Evolutionary conservation across 2,888 invertebrate genomes (phyloP).

Genomic region (Troides helena): DNA sequence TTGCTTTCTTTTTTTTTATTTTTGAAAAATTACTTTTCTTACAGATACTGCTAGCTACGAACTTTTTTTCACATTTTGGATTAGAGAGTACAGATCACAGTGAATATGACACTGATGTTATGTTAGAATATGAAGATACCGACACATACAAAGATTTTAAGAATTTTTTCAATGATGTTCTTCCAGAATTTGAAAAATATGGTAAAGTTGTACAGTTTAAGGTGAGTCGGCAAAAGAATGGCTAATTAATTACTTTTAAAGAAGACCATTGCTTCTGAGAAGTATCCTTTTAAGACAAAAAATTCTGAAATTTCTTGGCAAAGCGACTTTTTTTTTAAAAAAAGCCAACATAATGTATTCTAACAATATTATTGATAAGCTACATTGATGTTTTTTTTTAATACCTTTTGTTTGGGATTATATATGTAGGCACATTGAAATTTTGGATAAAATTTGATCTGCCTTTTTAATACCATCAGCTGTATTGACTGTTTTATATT

Average conservation of each 20-base stretch:
- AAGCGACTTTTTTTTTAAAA: too few species aligned
- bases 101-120: slow-evolving; percentile 90
- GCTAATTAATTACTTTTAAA: background rate
- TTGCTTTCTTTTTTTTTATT: too few species aligned
- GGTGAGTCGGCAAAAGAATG: slow-evolving; percentile 62
- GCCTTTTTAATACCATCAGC: too few species aligned
- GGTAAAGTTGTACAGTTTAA: slow-evolving; percentile 84
- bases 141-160: slow-evolving; percentile 90
- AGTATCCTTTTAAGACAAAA: slow-evolving; percentile 47
- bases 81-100: slow-evolving; percentile 85
- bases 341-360: too few species aligned
- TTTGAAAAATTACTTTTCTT: slow-evolving; percentile 34
- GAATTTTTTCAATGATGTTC: slow-evolving; percentile 92
- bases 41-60: slow-evolving; percentile 83
- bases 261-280: slow-evolving; percentile 10
- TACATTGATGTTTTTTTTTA: too few species aligned
- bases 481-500: too few species aligned
- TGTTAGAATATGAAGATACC: slow-evolving; percentile 90
- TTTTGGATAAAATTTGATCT: too few species aligned
- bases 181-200: slow-evolving; percentile 89
- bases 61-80: slow-evolving; percentile 92
- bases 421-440: too few species aligned
- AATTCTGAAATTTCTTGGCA: background rate
- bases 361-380: too few species aligned
- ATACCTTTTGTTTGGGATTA: too few species aligned